These are phyloP conservation scores for Oscheius myriophilus DNA, from an alignment of 2,888 invertebrate genomes.

Conservation along the genomic window DNA sequence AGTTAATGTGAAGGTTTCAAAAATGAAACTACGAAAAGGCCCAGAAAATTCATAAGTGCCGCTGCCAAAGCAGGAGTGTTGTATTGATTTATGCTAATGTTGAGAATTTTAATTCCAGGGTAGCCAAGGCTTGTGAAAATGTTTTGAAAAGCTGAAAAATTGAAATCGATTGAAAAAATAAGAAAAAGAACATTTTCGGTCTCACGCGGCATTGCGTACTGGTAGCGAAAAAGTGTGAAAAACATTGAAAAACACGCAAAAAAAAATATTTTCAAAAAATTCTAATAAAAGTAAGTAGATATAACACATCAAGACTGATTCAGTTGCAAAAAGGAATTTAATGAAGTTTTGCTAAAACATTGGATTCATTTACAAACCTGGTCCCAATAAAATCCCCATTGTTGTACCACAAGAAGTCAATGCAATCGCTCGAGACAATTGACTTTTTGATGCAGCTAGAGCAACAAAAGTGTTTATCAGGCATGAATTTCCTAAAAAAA, in stretches of 20 bases:
- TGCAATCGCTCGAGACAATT: constrained; percentile 2
- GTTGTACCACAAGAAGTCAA: background rate
- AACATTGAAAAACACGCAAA: too few relatives aligned
- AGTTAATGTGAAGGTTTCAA: too few relatives aligned
- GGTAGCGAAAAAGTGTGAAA: too few relatives aligned
- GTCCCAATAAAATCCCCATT: constrained; percentile 1
- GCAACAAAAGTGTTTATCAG: constrained; percentile 4
- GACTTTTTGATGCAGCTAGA: background rate
- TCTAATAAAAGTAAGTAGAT: too few relatives aligned
- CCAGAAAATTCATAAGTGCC: background rate
- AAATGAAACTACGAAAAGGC: background rate
- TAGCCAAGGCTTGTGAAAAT: constrained; percentile 7
- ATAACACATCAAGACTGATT: too few relatives aligned
- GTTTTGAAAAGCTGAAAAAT: constrained; percentile 7
- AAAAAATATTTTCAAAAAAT: too few relatives aligned
- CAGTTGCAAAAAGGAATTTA: too few relatives aligned
- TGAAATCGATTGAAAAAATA: too few relatives aligned
- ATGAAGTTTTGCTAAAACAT: too few relatives aligned
- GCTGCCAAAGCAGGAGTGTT: constrained; percentile 5
- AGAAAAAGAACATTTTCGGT: too few relatives aligned
- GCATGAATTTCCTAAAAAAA: constrained; percentile 9
- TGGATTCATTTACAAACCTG: background rate
- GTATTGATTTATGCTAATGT: constrained; percentile 1
- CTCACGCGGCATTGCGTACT: too few relatives aligned
- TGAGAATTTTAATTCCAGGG: background rate